Base-by-base conservation (phyloP, 2,888 invertebrate genomes). In the Brenthis daphne region DNA sequence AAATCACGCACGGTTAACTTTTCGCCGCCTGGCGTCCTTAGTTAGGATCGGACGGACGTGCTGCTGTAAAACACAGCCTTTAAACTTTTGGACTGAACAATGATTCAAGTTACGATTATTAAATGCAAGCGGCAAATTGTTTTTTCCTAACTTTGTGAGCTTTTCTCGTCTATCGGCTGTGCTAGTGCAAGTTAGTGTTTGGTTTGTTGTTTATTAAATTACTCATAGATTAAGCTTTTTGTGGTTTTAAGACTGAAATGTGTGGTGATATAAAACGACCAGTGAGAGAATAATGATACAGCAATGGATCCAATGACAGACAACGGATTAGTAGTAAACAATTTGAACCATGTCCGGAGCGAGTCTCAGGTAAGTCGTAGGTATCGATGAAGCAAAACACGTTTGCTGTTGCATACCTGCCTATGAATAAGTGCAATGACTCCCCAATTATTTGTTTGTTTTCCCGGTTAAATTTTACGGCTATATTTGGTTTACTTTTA, bases 1-100 rank as follows among this genome's bases (percentile, higher is more conserved):
- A 92, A 92, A 92, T 92, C 92, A 92, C 92, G 92, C 90, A 86
- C 92, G 88, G 88, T 87, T 89, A 87, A 90, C 81, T 90, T 92
- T 92, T 91, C 90, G 90, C 90, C 85, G 88, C 87, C 89, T 89
- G 88, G 90, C 92, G 91, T 92, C 91, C 90, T 90, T 87, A 87
- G 83, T 90, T 87, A 86, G 82, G 84, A 82, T 78, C 87, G 84
- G 85, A 81, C 86, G 84, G 85, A 85, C 87, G 82, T 86, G 70
- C 80, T 82, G 80, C 56, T 63, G 80, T 78, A 81, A 79, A 77
- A 81, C 80, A 61, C 61, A 69, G 65, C 68, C 64, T 73, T 53
- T 61, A 81, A 82, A 84, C 79, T 82, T 80, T 77, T 77, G 61
- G 70, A 75, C 71, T 77, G 33, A 70, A 70, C 71, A 71, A 73